A percentile compares a stretch with the other conserved stretches of the same genome.
These are phyloP conservation scores for Tiliacea citrago DNA, from an alignment of 2,888 invertebrate species.

Conservation along the genomic window DNA sequence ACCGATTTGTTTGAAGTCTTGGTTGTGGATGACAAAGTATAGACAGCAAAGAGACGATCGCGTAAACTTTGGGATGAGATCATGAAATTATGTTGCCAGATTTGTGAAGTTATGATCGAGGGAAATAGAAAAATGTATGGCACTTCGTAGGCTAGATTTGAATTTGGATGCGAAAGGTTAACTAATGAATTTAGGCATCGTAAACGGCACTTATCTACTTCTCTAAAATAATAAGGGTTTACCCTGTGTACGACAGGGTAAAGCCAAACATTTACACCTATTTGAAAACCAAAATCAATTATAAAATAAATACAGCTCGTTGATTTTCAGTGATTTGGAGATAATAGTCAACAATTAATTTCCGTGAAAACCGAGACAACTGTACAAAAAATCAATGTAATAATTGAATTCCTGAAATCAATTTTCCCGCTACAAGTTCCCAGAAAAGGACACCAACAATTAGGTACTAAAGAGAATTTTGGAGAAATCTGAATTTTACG, in stretches of 20 bases:
- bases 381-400: neutral
- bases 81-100: slow-evolving; percentile 35
- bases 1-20: slow-evolving; percentile 45
- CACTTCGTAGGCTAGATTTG: neutral
- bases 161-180: neutral
- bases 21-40: slow-evolving; percentile 35
- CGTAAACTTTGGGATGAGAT: slow-evolving; percentile 44
- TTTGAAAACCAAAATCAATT: neutral
- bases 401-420: neutral
- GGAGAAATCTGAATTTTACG: neutral
- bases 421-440: neutral
- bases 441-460: neutral
- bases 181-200: too few relatives aligned
- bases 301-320: neutral
- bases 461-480: neutral
- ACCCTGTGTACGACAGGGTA: neutral
- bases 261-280: neutral
- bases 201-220: neutral
- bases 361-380: neutral
- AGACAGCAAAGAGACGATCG: slow-evolving; percentile 56
- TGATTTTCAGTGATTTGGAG: neutral
- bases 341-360: neutral
- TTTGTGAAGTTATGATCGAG: neutral
- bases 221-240: neutral
- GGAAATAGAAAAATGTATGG: neutral